phyloP scores from a whole-genome alignment of 2,888 invertebrate species.

The Busseola fusca region DNA sequence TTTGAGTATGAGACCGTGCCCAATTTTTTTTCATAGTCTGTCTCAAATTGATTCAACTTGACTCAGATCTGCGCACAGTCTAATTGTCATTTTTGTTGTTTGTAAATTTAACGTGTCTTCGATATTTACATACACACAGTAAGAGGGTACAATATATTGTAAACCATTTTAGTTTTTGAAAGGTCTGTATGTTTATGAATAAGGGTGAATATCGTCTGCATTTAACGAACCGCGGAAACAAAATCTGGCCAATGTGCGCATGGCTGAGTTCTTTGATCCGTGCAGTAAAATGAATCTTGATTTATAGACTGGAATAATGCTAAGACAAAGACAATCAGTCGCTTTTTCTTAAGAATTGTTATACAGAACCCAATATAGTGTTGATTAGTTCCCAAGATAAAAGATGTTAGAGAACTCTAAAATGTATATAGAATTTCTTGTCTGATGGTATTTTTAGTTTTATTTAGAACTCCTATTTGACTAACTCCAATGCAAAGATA shows the following conservation, averaged over 20 bases:
- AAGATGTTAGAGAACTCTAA: not conserved
- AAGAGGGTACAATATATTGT: not conserved
- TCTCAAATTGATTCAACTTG: not conserved
- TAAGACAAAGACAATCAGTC: constrained; percentile 11
- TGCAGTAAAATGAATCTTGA: constrained; percentile 30
- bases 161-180: constrained; percentile 3
- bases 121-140: not conserved
- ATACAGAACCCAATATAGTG: not conserved
- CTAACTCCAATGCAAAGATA: not conserved
- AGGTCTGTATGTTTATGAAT: constrained; percentile 23
- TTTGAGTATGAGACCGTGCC: not conserved
- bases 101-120: not conserved
- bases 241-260: constrained; percentile 45
- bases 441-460: not conserved
- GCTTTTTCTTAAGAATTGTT: constrained; percentile 4
- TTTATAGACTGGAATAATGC: constrained; percentile 40
- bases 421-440: not conserved
- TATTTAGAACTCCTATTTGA: not conserved
- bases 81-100: not conserved
- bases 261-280: constrained; percentile 47
- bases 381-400: not conserved
- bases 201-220: constrained; percentile 33
- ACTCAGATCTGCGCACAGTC: not conserved
- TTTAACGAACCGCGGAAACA: constrained; percentile 13
- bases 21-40: not conserved